phyloP scores from a whole-genome alignment of 1,140 invertebrate genomes.

The Portunus trituberculatus region DNA sequence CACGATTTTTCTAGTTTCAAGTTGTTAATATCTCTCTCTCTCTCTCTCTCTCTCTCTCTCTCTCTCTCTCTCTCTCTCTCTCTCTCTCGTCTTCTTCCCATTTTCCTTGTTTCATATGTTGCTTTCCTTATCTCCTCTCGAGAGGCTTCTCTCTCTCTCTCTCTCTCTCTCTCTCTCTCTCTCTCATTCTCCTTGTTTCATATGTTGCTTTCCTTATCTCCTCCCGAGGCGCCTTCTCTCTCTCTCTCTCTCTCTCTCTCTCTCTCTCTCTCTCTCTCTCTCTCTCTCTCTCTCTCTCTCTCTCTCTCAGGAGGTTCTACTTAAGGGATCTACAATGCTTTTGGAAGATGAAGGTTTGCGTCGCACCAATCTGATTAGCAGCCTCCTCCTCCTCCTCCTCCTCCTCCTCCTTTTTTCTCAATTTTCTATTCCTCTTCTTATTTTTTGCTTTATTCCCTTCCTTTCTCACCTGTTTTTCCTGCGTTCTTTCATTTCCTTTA shows the following conservation, averaged over 20 bases:
- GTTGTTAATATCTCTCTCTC: no score
- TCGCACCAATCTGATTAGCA: background rate
- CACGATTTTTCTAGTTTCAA: no score
- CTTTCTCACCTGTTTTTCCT: no score
- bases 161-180: no score
- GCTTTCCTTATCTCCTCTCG: background rate
- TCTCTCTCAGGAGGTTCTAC: background rate
- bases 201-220: background rate
- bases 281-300: constrained; percentile 20
- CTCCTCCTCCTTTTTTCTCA: background rate
- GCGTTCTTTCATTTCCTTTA: no score
- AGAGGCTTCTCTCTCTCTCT: no score
- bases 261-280: constrained; percentile 2
- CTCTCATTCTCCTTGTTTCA: no score
- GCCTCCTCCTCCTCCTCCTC: background rate
- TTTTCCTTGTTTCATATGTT: background rate
- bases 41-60: background rate
- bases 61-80: background rate
- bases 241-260: no score
- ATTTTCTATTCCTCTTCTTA: no score
- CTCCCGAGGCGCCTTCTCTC: background rate
- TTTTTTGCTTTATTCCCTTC: no score
- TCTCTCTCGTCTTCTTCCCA: no score
- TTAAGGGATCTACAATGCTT: background rate
- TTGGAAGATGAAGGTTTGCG: constrained; percentile 1